Evolutionary conservation across 1,140 invertebrate species (phyloP).

Genomic region (Cydia strobilella): DNA sequence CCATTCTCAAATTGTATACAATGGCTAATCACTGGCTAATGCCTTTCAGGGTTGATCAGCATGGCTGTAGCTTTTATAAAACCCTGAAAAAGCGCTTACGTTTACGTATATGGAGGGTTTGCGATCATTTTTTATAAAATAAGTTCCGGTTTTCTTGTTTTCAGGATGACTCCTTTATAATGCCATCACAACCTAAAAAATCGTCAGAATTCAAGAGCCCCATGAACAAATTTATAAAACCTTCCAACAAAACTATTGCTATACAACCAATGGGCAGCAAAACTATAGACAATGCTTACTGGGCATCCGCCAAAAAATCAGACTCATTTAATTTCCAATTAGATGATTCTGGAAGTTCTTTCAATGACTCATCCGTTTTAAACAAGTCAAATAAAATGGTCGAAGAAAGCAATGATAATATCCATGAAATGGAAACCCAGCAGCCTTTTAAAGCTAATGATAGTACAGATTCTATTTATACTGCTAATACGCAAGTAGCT

Average conservation of each 20-base stretch:
- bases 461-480: constrained; percentile 41
- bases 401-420: constrained; percentile 38
- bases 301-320: constrained; percentile 61
- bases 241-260: constrained; percentile 48
- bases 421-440: constrained; percentile 52
- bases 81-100: no score
- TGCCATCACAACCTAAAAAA: constrained; percentile 53
- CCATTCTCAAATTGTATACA: not conserved
- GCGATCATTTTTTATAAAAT: no score
- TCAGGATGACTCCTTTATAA: constrained; percentile 69
- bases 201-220: constrained; percentile 44
- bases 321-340: constrained; percentile 52
- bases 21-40: no score
- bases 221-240: constrained; percentile 54
- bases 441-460: constrained; percentile 36
- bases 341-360: constrained; percentile 46
- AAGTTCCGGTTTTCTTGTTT: constrained; percentile 38
- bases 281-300: constrained; percentile 61
- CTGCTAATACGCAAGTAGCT: constrained; percentile 36
- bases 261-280: constrained; percentile 56
- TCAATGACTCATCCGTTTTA: constrained; percentile 39
- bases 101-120: no score
- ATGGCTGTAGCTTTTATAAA: no score
- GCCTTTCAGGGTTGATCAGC: no score
- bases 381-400: constrained; percentile 33